Evolutionary conservation across 2,113 vertebrate species (phyloP).

Genomic region (Psettodes erumei): DNA sequence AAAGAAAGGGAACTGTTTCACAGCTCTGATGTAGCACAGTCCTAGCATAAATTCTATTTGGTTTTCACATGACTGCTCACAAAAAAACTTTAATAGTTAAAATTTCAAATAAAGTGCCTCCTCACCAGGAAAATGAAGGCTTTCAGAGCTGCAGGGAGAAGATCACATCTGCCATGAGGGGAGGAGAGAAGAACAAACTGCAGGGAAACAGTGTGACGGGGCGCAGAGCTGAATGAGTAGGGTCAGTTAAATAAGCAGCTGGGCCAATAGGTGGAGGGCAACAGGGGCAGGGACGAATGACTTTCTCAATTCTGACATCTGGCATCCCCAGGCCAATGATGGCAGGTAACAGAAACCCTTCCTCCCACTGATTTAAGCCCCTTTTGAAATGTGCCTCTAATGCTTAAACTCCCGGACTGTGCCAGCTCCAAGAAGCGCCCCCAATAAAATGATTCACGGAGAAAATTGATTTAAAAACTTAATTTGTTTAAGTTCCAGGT

Average conservation of each 20-base stretch:
- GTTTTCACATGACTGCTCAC: background rate
- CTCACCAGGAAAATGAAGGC: slow-evolving; percentile 50
- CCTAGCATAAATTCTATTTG: background rate
- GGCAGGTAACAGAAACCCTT: slow-evolving; percentile 8
- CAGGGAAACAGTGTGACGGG: slow-evolving; percentile 40
- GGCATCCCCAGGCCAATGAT: background rate
- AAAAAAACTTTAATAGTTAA: slow-evolving; percentile 22
- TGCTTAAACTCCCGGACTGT: slow-evolving; percentile 11
- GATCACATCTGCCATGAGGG: slow-evolving; percentile 49
- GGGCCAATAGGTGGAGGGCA: slow-evolving; percentile 27
- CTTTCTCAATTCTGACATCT: slow-evolving; percentile 19
- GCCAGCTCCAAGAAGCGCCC: background rate
- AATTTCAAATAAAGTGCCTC: slow-evolving; percentile 56
- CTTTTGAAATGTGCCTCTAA: background rate
- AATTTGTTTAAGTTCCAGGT: slow-evolving; percentile 1
- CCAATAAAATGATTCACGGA: background rate
- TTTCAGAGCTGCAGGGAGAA: slow-evolving; percentile 51
- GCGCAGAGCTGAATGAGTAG: slow-evolving; percentile 11
- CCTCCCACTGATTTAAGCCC: background rate
- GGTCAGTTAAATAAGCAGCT: slow-evolving; percentile 40
- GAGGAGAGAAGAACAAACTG: slow-evolving; percentile 38
- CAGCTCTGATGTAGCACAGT: background rate
- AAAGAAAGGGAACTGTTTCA: slow-evolving; percentile 7
- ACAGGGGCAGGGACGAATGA: background rate
- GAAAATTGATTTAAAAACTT: background rate